Percentiles rank a stretch among this genome's conserved stretches.
These are phyloP conservation scores for Lagenorhynchus albirostris DNA, from an alignment of 2,113 vertebrate species.

Conservation along the genomic window DNA sequence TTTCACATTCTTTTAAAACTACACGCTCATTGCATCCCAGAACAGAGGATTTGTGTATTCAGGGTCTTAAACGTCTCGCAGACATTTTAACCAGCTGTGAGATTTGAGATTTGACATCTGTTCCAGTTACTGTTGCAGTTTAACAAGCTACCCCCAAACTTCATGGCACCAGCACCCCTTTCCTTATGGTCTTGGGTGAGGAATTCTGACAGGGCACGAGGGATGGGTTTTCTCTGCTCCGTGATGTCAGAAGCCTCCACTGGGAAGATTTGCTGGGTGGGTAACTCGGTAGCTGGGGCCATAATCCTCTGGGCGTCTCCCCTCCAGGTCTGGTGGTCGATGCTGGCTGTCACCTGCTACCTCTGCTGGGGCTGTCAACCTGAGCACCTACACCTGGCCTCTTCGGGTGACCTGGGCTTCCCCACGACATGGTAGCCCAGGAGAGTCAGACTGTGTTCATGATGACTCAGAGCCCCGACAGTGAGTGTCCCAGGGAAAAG, in stretches of 20 bases:
- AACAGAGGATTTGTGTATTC: background rate
- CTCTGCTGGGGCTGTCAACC: too few species aligned
- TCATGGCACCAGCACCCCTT: background rate
- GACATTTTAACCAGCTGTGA: background rate
- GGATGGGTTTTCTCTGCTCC: background rate
- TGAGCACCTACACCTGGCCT: too few species aligned
- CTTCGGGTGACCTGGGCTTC: background rate
- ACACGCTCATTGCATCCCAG: background rate
- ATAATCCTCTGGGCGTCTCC: accelerated
- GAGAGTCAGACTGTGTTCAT: background rate
- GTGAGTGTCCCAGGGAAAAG: background rate
- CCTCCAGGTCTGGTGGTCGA: background rate
- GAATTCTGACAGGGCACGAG: background rate
- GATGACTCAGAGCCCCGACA: background rate
- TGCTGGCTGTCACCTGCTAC: background rate
- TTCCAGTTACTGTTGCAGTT: background rate
- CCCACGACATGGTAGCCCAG: background rate
- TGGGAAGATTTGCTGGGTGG: background rate
- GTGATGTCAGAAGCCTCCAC: accelerated
- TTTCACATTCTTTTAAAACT: background rate
- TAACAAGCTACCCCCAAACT: too few species aligned
- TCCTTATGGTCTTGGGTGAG: background rate
- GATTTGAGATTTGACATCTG: background rate
- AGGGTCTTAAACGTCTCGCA: background rate
- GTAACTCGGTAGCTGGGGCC: background rate